Evolutionary conservation across 2,797 vertebrate species (phyloP), one percentile per base, ranked within the genome.

Genomic region (Gobionotothen gibberifrons): DNA sequence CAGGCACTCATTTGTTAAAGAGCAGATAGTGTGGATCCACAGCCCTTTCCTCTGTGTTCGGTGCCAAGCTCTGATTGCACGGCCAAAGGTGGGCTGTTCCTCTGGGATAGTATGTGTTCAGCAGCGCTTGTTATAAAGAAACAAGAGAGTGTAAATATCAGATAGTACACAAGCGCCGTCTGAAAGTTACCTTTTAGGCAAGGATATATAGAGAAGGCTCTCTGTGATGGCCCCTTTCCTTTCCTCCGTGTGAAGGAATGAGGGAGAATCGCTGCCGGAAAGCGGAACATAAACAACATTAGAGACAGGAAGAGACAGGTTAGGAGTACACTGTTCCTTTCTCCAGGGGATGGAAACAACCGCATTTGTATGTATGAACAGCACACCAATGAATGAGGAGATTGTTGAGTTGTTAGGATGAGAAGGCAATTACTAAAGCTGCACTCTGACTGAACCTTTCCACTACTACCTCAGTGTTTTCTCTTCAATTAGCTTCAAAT

Each of bases 1-100:
- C 67, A 58, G 77, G 47, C 64, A 29, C 74, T 90, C 71, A 74
- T 92, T 91, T 84, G 78, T 85, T 88, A 86, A 85, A 83, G 76
- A 83, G 81, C 74, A 87, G 84, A 85, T 89, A 79, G 72, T 2
- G 32, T 58, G 54, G 72, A 87, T 85, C 85, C 83, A 70, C 70
- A 48, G 61, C 69, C 72, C 51, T 48, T 57, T 75, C 72, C 47
- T 64, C 72, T 57, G 16, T 67, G 63, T 76, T 74, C 73, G 22
- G 44, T 68, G 72, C 72, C 56, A 51, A 40, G 78, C 72, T 78
- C 66, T 64, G 82, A 87, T 83, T 76, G 74, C 52, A 2, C 40
- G 82, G 86, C 79, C 72, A 85, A 82, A 83, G 79, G 75, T 88
- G 76, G 48, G 68, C 63, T 44, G 39, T 26, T 87, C 47, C 59